Evolutionary conservation across 2,888 invertebrate species (phyloP), one percentile per base, ranked within the genome.

Genomic region (Alcis repandata): DNA sequence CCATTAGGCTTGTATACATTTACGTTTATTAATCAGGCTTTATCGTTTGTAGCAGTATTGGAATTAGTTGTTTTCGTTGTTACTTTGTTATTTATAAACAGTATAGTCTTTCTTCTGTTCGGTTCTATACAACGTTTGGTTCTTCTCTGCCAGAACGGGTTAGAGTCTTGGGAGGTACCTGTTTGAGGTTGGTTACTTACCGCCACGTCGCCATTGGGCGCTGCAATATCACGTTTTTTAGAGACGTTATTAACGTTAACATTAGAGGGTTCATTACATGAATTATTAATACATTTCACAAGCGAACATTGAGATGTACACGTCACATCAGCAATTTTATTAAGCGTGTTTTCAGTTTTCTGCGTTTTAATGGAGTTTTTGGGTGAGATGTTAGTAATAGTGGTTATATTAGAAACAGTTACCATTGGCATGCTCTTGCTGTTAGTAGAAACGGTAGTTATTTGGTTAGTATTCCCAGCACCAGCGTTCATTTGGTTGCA

Each of bases 341-440:
- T 83, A 82, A 82, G 85, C 82, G 77, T 74, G 69, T 79, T 85
- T 81, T 70, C 64, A 54, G 79, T 84, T 78, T 87, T 91, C 88
- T 90, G 90, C 88, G 87, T 79, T 87, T 91, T 91, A 86, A 91
- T 88, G 88, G 92, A 91, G 87, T 86, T 90, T 82, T 92, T 92
- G 76, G 92, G 91, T 85, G 93, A 92, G 77, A 91, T 91, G 84
- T 92, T 93, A 92, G 93, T 90, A 82, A 90, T 93, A 79, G 93
- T 93, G 79, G 90, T 92, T 80, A 94, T 94, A 84, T 94, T 93
- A 89, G 93, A 93, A 80, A 94, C 94, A 88, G 92, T 93, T 93
- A 94, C 93, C 93, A 91, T 91, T 81, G 93, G 89, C 91, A 92
- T 93, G 91, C 91, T 88, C 80, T 89, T 90, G 86, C 79, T 84